These are phyloP conservation scores for Semnornis frantzii DNA, from an alignment of 2,113 vertebrate species.

Conservation along the genomic window DNA sequence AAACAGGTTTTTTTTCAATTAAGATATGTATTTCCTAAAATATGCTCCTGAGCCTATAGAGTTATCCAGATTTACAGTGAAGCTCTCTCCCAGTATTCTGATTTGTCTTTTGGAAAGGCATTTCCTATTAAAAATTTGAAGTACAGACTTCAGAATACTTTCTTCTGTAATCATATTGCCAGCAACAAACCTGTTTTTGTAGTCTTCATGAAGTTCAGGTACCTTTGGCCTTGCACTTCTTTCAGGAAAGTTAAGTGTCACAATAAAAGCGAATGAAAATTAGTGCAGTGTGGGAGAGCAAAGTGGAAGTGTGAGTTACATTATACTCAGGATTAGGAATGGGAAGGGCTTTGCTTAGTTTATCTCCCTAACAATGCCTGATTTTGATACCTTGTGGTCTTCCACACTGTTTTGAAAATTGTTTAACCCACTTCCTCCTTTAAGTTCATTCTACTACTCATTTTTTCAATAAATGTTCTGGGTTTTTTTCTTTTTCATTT, in stretches of 20 bases:
- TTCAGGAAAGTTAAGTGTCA: not conserved
- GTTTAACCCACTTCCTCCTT: not conserved
- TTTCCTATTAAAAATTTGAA: not conserved
- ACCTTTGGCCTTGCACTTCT: not conserved
- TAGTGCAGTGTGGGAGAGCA: not conserved
- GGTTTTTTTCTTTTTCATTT: not conserved
- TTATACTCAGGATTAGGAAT: not conserved
- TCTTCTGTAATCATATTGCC: not conserved
- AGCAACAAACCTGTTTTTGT: not conserved
- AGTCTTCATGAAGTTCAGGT: not conserved
- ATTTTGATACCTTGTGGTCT: not conserved
- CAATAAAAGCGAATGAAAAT: not conserved
- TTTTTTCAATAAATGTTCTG: not conserved
- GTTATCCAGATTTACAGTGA: not conserved
- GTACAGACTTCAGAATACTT: not conserved
- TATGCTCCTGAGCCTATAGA: not conserved
- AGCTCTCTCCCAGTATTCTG: not conserved
- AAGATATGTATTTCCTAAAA: not conserved
- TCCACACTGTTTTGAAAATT: not conserved
- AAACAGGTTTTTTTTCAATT: not conserved
- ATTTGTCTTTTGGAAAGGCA: not conserved
- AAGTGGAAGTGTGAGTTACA: not conserved
- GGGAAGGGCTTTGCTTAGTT: not conserved
- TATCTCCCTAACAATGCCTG: not conserved
- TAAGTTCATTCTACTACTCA: not conserved